Evolutionary conservation across 2,113 vertebrate species (phyloP).

Genomic region (Lophotis ruficrista): DNA sequence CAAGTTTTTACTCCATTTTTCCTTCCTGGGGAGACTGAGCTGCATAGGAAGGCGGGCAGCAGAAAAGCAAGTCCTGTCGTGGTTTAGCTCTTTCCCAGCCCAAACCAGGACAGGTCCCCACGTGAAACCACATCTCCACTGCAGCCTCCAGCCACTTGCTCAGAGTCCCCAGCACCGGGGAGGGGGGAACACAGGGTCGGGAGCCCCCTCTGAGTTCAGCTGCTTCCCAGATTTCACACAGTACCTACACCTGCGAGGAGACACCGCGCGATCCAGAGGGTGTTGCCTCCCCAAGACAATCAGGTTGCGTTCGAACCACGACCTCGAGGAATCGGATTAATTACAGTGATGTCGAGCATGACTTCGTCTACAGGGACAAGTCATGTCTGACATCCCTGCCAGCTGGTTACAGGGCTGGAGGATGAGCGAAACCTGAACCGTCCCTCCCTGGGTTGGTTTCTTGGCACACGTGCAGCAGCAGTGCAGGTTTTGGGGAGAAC

Average conservation of each 20-base stretch:
- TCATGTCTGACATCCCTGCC: background rate
- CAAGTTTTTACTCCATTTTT: background rate
- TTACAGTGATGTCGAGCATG: background rate
- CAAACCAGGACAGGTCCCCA: background rate
- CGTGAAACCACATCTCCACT: accelerated
- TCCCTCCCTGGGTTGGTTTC: background rate
- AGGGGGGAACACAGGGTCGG: accelerated
- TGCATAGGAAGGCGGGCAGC: background rate
- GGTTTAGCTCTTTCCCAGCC: too few species aligned
- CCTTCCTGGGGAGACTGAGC: background rate
- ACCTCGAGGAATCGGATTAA: slow-evolving; percentile 29
- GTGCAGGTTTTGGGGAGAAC: background rate
- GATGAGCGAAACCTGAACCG: background rate
- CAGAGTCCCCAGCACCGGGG: background rate
- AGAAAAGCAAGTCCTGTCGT: background rate
- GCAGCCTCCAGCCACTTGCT: background rate
- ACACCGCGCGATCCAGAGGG: background rate
- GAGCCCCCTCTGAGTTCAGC: background rate
- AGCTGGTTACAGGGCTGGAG: slow-evolving; percentile 28
- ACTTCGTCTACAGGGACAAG: slow-evolving; percentile 25
- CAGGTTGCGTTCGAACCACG: background rate
- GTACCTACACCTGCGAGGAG: background rate
- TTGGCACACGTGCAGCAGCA: accelerated
- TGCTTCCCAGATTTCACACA: background rate
- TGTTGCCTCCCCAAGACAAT: slow-evolving; percentile 25